phyloP scores from a whole-genome alignment of 2,888 invertebrate genomes.

The Asteroscopus sphinx region DNA sequence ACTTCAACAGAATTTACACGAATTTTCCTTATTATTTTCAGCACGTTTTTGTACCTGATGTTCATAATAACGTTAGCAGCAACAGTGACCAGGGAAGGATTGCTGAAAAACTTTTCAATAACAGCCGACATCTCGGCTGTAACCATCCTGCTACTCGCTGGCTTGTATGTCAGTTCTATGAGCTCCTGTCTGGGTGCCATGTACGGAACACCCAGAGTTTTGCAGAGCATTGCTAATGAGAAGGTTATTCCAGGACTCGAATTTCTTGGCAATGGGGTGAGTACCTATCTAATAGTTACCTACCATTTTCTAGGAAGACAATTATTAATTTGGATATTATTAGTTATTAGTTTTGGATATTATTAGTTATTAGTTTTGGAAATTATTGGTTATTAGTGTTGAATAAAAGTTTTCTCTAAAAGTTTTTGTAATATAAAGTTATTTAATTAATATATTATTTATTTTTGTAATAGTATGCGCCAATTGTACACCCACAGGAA shows the following conservation, averaged over 20 bases:
- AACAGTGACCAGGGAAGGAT: slow-evolving; percentile 93
- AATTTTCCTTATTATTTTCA: slow-evolving; percentile 78
- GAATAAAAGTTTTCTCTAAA: no score
- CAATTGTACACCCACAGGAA: no score
- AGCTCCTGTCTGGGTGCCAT: slow-evolving; percentile 98
- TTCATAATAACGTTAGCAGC: slow-evolving; percentile 97
- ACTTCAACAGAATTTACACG: no score
- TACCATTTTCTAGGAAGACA: no score
- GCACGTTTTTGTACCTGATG: slow-evolving; percentile 96
- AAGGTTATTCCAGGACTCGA: slow-evolving; percentile 97
- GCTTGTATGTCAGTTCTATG: slow-evolving; percentile 98
- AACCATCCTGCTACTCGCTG: slow-evolving; percentile 95
- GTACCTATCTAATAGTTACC: no score
- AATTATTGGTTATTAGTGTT: no score
- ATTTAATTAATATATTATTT: no score
- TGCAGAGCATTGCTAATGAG: slow-evolving; percentile 98
- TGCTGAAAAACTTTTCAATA: slow-evolving; percentile 96
- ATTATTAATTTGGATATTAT: no score
- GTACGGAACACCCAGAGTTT: slow-evolving; percentile 98
- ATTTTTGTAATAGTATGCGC: no score
- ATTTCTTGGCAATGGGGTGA: slow-evolving; percentile 96
- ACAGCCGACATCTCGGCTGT: slow-evolving; percentile 97
- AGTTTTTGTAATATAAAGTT: no score
- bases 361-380: no score
- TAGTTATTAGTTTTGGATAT: no score